Base-by-base conservation (phyloP, 1,140 invertebrate species). In the Fopius arisanus region DNA sequence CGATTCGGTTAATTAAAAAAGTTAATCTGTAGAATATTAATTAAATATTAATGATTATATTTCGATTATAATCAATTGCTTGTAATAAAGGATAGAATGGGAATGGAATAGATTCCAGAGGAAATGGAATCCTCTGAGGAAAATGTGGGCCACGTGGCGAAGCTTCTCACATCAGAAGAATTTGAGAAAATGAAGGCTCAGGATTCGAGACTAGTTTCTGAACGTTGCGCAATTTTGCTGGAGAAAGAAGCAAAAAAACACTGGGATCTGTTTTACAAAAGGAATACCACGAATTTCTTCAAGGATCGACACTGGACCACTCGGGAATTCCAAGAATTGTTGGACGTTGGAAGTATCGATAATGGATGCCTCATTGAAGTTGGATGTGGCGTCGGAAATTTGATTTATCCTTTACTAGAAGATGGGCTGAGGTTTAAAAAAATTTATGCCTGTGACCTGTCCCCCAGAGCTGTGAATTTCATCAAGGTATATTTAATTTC, bases 251-350 rank as follows among this genome's bases (percentile, higher is more conserved):
- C 97, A 0, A 93, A 94, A 80, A 95, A 96, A 77, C 93, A 99
- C 85, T 99, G 98, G 98, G 98, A 99, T 88, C 88, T 97, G 62
- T 99, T 99, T 88, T 99, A 99, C 83, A 98, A 99, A 87, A 88
- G 96, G 75, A 97, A 97, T 84, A 93, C 94, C 78, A 93, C 91
- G 0, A 90, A 93, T 78, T 99, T 99, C 83, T 99, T 99, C 84
- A 97, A 97, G 88, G 97, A 99, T 88, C 90, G 98, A 19, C 96
- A 99, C 84, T 99, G 98, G 98, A 98, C 96, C 3, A 95, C 92
- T 68, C 89, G 96, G 80, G 98, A 99, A 88, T 98, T 99, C 88
- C 83, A 92, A 77, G 97, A 99, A 84, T 87, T 99, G 14, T 69
- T 89, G 16, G 81, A 82, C 62, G 63, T 80, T 67, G 77, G 70